These are phyloP conservation scores for Caranx melampygus DNA, from an alignment of 2,113 vertebrate species.

Conservation along the genomic window DNA sequence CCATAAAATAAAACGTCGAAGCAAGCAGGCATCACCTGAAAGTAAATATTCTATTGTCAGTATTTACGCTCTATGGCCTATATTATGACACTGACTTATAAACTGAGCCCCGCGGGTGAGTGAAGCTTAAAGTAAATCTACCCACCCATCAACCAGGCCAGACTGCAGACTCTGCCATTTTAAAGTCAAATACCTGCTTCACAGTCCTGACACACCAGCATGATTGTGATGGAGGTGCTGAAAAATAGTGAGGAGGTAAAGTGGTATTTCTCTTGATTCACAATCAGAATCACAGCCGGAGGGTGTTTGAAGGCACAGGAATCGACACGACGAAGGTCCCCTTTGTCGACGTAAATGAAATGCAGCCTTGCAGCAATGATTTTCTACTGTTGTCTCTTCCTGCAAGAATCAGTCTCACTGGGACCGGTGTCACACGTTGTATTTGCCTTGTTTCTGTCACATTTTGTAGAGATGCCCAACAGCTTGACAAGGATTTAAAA, in stretches of 20 bases:
- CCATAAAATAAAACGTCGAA: conserved; percentile 16
- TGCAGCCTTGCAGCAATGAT: conserved; percentile 8
- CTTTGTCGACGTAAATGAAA: conserved; percentile 18
- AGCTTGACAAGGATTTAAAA: background rate
- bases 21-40: conserved; percentile 20
- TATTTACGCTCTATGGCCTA: conserved; percentile 24
- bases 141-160: background rate
- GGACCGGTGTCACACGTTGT: background rate
- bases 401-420: conserved; percentile 1
- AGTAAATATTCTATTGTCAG: conserved; percentile 26
- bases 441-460: conserved; percentile 6
- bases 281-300: conserved; percentile 17
- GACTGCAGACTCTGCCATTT: background rate
- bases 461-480: conserved; percentile 8
- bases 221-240: conserved; percentile 1
- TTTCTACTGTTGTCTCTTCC: conserved; percentile 9
- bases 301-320: conserved; percentile 8
- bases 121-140: conserved; percentile 10
- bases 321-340: conserved; percentile 3
- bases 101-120: background rate
- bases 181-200: conserved; percentile 25
- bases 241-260: conserved; percentile 4
- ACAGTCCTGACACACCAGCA: background rate
- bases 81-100: background rate
- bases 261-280: conserved; percentile 10